Conservation (phyloP, 1,140 invertebrate species). For the Mactra quadrangularis region DNA sequence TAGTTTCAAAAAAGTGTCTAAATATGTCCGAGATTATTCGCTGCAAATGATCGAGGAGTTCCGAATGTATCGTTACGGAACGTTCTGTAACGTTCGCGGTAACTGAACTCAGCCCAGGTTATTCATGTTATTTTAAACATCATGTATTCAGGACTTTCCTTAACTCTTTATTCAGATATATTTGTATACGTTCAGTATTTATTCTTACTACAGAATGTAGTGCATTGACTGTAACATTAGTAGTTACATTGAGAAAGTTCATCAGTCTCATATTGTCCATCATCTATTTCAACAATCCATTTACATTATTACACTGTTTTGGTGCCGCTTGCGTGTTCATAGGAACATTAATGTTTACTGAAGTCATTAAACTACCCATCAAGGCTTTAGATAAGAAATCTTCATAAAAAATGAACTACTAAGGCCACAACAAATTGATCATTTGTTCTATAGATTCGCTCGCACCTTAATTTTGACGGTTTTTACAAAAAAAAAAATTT, state of each 20-base stretch:
- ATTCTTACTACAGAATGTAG: conserved; percentile 96
- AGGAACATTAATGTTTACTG: conserved; percentile 95
- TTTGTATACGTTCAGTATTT: conserved; percentile 98
- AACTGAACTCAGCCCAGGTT: too few species aligned
- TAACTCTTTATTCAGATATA: conserved; percentile 85
- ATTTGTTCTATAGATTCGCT: too few species aligned
- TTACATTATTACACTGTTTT: conserved; percentile 96
- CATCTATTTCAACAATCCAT: conserved; percentile 97
- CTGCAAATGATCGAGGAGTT: too few species aligned
- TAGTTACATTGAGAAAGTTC: conserved; percentile 98
- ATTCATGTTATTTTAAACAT: too few species aligned
- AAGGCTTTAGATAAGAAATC: conserved; percentile 5
- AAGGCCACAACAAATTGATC: too few species aligned
- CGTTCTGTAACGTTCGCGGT: too few species aligned
- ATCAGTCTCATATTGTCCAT: conserved; percentile 97
- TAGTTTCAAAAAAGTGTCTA: too few species aligned
- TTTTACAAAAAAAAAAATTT: too few species aligned
- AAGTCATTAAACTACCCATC: conserved; percentile 34
- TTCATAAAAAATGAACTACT: conserved; percentile 3
- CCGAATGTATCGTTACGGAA: too few species aligned
- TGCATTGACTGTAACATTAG: conserved; percentile 97
- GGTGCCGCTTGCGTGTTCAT: conserved; percentile 95
- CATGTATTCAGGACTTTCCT: too few species aligned
- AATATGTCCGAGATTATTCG: too few species aligned
- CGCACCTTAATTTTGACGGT: too few species aligned